phyloP scores from a whole-genome alignment of 2,888 invertebrate species.

The Suillia variegata region DNA sequence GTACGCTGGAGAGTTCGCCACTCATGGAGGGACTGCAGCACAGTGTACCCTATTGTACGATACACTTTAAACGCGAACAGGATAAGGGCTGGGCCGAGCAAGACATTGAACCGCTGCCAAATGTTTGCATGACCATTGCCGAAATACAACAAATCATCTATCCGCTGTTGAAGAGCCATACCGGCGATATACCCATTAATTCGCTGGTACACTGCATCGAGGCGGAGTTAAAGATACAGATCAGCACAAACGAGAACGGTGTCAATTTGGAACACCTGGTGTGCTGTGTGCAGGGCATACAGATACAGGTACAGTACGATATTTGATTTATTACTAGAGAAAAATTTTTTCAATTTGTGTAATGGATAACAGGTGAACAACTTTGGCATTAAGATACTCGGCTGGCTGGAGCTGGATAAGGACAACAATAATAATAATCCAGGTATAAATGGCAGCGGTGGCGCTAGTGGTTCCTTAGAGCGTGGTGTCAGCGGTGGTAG shows the following conservation, averaged over 20 bases:
- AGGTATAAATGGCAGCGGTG: conserved; percentile 39
- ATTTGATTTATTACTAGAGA: too few species aligned
- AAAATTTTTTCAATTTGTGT: too few species aligned
- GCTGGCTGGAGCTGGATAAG: conserved; percentile 54
- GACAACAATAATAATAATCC: too few species aligned
- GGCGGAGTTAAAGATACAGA: conserved; percentile 50
- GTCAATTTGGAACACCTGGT: conserved; percentile 90
- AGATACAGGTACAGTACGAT: too few species aligned
- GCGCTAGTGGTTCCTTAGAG: conserved; percentile 7
- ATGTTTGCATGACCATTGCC: conserved; percentile 62
- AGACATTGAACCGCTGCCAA: conserved; percentile 69
- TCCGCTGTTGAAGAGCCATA: conserved; percentile 55
- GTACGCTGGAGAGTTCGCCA: conserved; percentile 63
- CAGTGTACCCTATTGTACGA: conserved; percentile 68
- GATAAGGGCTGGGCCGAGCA: conserved; percentile 80
- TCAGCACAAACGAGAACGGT: conserved; percentile 65
- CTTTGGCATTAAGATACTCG: conserved; percentile 60
- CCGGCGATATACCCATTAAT: conserved; percentile 59
- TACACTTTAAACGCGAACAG: conserved; percentile 66
- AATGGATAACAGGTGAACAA: too few species aligned
- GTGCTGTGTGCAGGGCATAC: conserved; percentile 78
- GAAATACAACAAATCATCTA: conserved; percentile 58
- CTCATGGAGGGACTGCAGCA: conserved; percentile 62
- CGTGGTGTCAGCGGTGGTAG: conserved; percentile 25
- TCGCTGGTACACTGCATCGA: conserved; percentile 59